These are phyloP conservation scores for Pyrocephalus nanus DNA, from an alignment of 2,797 vertebrate species.

Conservation along the genomic window DNA sequence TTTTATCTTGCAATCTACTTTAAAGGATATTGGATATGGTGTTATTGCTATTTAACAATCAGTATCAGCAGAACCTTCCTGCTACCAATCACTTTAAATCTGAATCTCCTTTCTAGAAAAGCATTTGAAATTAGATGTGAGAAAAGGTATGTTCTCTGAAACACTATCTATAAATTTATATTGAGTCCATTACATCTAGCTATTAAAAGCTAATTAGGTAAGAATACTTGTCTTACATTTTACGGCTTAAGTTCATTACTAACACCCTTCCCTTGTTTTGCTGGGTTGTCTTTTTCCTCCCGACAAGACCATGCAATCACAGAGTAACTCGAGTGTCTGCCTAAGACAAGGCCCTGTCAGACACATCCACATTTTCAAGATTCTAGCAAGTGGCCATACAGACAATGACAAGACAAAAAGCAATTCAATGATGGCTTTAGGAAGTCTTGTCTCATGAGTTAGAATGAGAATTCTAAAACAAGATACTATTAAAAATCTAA, in stretches of 20 bases:
- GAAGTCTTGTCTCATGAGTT: neutral
- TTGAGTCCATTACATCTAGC: neutral
- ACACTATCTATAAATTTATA: neutral
- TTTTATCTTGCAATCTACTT: neutral
- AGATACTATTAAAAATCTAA: neutral
- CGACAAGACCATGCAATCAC: neutral
- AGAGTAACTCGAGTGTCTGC: neutral
- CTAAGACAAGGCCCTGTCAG: neutral
- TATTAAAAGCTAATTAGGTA: neutral
- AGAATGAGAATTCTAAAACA: neutral
- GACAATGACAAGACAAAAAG: neutral
- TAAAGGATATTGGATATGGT: neutral
- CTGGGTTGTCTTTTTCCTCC: neutral
- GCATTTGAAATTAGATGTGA: neutral
- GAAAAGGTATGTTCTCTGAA: neutral
- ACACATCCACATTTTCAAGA: neutral
- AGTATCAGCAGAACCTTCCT: neutral
- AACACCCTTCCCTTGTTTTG: neutral
- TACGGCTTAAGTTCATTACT: neutral
- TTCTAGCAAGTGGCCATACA: neutral
- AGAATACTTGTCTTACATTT: neutral
- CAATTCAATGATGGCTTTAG: neutral
- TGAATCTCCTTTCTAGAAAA: neutral
- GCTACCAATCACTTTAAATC: neutral
- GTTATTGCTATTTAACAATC: neutral